Percentiles rank a stretch among this genome's conserved stretches.
phyloP scores from a whole-genome alignment of 2,797 vertebrate genomes.

The Moxostoma hubbsi region DNA sequence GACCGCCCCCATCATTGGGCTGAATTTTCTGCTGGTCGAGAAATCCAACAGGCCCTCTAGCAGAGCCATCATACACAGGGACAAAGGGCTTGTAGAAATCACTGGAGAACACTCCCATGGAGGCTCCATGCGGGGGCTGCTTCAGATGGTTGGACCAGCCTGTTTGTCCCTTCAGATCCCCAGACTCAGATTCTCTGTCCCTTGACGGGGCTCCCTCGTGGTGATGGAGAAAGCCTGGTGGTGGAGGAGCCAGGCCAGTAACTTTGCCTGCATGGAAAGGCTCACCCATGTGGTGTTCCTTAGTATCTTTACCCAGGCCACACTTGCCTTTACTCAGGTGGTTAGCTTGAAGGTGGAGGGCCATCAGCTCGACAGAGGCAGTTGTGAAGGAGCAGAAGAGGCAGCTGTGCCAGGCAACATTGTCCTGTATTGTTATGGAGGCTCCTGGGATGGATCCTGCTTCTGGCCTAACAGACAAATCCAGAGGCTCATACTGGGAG shows the following conservation, averaged over 20 bases:
- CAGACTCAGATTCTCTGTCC: slow-evolving; percentile 77
- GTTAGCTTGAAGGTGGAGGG: slow-evolving; percentile 96
- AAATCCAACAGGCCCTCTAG: slow-evolving; percentile 77
- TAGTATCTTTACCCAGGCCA: slow-evolving; percentile 76
- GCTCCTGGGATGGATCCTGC: slow-evolving; percentile 88
- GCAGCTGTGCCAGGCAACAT: slow-evolving; percentile 95
- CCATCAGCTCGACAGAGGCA: slow-evolving; percentile 96
- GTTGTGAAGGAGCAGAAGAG: slow-evolving; percentile 97
- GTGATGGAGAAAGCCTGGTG: slow-evolving; percentile 72
- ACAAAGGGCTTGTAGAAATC: slow-evolving; percentile 96
- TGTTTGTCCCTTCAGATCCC: slow-evolving; percentile 80
- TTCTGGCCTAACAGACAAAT: slow-evolving; percentile 93
- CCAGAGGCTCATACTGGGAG: slow-evolving; percentile 94
- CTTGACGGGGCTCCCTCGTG: slow-evolving; percentile 74
- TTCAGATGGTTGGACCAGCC: slow-evolving; percentile 89
- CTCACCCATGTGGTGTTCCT: slow-evolving; percentile 83
- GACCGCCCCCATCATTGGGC: slow-evolving; percentile 76
- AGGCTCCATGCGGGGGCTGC: slow-evolving; percentile 67
- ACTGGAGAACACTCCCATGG: slow-evolving; percentile 85
- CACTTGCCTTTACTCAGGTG: slow-evolving; percentile 90
- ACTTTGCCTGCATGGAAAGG: slow-evolving; percentile 69
- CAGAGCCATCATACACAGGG: slow-evolving; percentile 82
- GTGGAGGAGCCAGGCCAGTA: slow-evolving; percentile 66
- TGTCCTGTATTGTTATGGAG: slow-evolving; percentile 92
- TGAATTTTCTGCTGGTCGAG: slow-evolving; percentile 81